Conservation (phyloP, 64 coral and sea anemone species). For the Orbicella faveolata region DNA sequence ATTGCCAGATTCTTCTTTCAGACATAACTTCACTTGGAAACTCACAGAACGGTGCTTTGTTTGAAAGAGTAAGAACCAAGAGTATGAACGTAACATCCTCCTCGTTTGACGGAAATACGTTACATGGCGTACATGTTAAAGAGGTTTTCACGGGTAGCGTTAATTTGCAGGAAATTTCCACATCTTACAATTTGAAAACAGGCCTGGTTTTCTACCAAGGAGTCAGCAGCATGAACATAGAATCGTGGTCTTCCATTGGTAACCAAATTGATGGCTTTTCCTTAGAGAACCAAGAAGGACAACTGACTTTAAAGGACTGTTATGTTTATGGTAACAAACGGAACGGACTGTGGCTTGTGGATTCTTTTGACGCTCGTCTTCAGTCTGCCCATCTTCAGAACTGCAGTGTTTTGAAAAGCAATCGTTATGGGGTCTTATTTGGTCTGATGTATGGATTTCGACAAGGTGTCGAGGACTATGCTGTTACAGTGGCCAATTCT, state of each 20-base stretch:
- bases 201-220: constrained; percentile 39
- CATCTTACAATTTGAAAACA: constrained; percentile 14
- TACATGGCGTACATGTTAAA: constrained; percentile 19
- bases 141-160: neutral
- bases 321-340: neutral
- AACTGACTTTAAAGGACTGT: constrained; percentile 17
- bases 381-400: constrained; percentile 16
- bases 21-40: neutral
- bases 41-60: neutral
- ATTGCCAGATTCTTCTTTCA: neutral
- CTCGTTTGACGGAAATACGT: constrained; percentile 10
- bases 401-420: constrained; percentile 31
- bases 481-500: constrained; percentile 36
- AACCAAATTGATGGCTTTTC: constrained; percentile 50
- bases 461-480: neutral
- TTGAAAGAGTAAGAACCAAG: neutral
- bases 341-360: constrained; percentile 28
- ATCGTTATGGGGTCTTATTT: constrained; percentile 41
- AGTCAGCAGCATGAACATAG: neutral
- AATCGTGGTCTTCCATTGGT: constrained; percentile 12
- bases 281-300: constrained; percentile 47
- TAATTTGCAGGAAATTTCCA: neutral
- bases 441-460: neutral
- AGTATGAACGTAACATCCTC: neutral
- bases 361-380: neutral